Conservation (phyloP, 2,888 invertebrate genomes). For the Mallateleia sp. region DNA sequence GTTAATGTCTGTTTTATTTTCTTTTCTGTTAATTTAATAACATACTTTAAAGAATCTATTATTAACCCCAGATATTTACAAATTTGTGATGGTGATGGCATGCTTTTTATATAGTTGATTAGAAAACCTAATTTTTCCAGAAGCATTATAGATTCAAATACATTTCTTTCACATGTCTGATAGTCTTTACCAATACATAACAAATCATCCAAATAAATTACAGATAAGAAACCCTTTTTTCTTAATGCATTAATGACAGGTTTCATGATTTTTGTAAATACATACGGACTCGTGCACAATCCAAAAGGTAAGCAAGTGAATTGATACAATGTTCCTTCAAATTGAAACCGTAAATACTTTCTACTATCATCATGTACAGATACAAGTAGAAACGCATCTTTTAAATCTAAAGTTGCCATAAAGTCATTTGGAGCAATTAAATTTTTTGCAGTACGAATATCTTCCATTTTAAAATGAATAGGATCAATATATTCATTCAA, state of each 20-base stretch:
- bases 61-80: slow-evolving; percentile 7
- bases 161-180: slow-evolving; percentile 6
- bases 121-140: slow-evolving; percentile 13
- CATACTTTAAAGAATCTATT: slow-evolving; percentile 9
- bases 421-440: slow-evolving; percentile 6
- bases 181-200: slow-evolving; percentile 10
- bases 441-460: slow-evolving; percentile 9
- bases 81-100: not conserved
- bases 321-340: slow-evolving; percentile 6
- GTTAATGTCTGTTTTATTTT: slow-evolving; percentile 5
- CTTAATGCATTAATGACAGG: slow-evolving; percentile 9
- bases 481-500: no score
- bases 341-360: slow-evolving; percentile 8
- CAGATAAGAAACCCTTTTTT: slow-evolving; percentile 6
- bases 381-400: not conserved
- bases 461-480: no score
- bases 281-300: slow-evolving; percentile 8
- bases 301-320: slow-evolving; percentile 13
- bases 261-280: no score
- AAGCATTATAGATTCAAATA: slow-evolving; percentile 8
- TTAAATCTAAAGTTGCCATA: slow-evolving; percentile 3
- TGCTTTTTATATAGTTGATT: slow-evolving; percentile 10
- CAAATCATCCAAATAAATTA: slow-evolving; percentile 13
- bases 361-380: slow-evolving; percentile 3
- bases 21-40: slow-evolving; percentile 13